Conservation (phyloP, 2,888 invertebrate species). For the Rambutsinella grinnellia region DNA sequence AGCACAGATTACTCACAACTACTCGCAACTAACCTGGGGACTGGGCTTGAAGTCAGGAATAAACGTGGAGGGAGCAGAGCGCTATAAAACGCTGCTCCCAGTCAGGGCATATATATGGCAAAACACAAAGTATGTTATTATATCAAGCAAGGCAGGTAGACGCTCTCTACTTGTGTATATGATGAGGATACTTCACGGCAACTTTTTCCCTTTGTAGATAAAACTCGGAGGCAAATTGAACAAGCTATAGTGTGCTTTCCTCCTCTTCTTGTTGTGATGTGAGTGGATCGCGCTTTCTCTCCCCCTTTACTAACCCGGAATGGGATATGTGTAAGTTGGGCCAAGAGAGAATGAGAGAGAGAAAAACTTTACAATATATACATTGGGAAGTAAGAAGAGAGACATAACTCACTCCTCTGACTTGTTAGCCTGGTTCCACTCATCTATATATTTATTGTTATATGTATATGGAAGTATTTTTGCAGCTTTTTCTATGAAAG, state of each 20-base stretch:
- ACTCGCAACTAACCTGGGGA: slow-evolving; percentile 61
- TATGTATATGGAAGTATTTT: no score
- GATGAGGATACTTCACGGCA: background rate
- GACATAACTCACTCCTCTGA: slow-evolving; percentile 9
- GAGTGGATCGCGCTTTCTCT: background rate
- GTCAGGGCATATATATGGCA: background rate
- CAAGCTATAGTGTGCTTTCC: background rate
- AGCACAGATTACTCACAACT: slow-evolving; percentile 64
- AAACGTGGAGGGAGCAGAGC: slow-evolving; percentile 47
- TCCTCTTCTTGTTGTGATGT: background rate
- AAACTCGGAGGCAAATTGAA: background rate
- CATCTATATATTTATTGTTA: no score
- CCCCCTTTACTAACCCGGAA: background rate
- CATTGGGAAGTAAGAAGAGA: background rate
- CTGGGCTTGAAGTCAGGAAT: slow-evolving; percentile 42
- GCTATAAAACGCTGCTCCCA: slow-evolving; percentile 6
- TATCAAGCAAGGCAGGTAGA: background rate
- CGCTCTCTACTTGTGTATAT: background rate
- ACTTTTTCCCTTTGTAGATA: background rate
- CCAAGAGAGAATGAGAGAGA: no score
- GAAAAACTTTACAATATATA: background rate
- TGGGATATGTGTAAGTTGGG: slow-evolving; percentile 1
- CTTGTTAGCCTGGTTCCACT: background rate
- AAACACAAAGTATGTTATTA: background rate
- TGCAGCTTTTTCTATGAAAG: no score